These are phyloP conservation scores for Pseudorhiza aurosa DNA, from an alignment of 30 jellyfish, hydroid and myxozoan species.

Conservation along the genomic window DNA sequence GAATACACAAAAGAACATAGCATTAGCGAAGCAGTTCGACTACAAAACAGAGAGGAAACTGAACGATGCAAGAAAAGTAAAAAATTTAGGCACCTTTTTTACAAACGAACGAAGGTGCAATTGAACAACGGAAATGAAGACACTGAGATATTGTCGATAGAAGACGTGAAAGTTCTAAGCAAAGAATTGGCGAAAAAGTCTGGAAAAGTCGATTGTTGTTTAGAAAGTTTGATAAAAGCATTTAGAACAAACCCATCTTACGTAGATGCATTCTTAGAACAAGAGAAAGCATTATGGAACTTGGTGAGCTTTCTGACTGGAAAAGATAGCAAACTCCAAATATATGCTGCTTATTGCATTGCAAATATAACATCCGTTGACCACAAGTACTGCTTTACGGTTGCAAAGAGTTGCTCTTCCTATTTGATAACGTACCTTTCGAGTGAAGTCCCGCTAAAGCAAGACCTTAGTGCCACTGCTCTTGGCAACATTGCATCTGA, in stretches of 20 bases:
- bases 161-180: slow-evolving; percentile 44
- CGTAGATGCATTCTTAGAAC: slow-evolving; percentile 75
- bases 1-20: slow-evolving; percentile 2
- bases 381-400: slow-evolving; percentile 20
- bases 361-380: slow-evolving; percentile 79
- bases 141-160: slow-evolving; percentile 18
- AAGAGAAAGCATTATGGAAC: slow-evolving; percentile 60
- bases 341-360: slow-evolving; percentile 92
- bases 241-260: slow-evolving; percentile 28
- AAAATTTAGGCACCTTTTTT: slow-evolving; percentile 20
- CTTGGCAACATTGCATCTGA: slow-evolving; percentile 94
- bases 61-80: neutral
- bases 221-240: slow-evolving; percentile 48
- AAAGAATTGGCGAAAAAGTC: slow-evolving; percentile 38
- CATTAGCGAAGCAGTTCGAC: slow-evolving; percentile 1
- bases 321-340: slow-evolving; percentile 76
- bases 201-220: slow-evolving; percentile 25
- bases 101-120: slow-evolving; percentile 46
- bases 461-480: slow-evolving; percentile 89
- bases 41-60: slow-evolving; percentile 6
- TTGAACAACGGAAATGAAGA: neutral
- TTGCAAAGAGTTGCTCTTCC: slow-evolving; percentile 83
- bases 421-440: slow-evolving; percentile 79
- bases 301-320: slow-evolving; percentile 81
- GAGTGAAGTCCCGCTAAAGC: slow-evolving; percentile 67